Base-by-base conservation (phyloP, 2,797 vertebrate species). In the Anabacerthia variegaticeps region DNA sequence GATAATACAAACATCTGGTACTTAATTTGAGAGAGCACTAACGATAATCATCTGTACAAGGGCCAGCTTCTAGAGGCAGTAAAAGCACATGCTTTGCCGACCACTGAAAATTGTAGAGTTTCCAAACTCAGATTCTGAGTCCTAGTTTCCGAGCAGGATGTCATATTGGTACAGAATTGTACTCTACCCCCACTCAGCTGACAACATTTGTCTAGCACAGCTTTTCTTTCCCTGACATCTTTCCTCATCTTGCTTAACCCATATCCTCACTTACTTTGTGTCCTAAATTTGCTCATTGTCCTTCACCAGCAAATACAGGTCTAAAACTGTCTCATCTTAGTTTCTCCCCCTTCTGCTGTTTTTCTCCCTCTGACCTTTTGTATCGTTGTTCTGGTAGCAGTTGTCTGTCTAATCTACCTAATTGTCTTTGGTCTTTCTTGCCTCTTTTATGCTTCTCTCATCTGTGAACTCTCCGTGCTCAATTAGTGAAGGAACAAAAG, bases 341-440 rank as follows among this genome's bases (percentile, higher is more conserved):
- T 72, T 89, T 92, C 46, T 89, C 12, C 14, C 28, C 15, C 19
- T 77, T 89, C 23, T 75, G 37, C 32, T 58, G 19, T 34, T 36
- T 41, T 52, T 65, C 17, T 17, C 14, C 32, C 26, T 66, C 67
- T 80, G 85, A 93, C 82, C 92, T 88, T 94, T 93, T 95, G 66
- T 85, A 54, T 95, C 51, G 7, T 58, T 84, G 22, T 91, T 92
- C 51, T 43, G 51, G 63, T 75, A 88, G 62, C 73, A 78, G 85
- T 94, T 94, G 69, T 92, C 89, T 92, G 44, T 93, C 82, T 96
- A 86, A 96, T 96, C 92, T 95, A 68, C 88, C 76, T 97, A 95
- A 94, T 97, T 95, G 89, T 94, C 76, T 94, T 95, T 94, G 79
- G 46, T 80, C 36, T 95, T 89, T 81, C 68, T 94, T 78, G 62